Conservation (phyloP, 2,888 invertebrate species). For the Chloroclystis v-ata region DNA sequence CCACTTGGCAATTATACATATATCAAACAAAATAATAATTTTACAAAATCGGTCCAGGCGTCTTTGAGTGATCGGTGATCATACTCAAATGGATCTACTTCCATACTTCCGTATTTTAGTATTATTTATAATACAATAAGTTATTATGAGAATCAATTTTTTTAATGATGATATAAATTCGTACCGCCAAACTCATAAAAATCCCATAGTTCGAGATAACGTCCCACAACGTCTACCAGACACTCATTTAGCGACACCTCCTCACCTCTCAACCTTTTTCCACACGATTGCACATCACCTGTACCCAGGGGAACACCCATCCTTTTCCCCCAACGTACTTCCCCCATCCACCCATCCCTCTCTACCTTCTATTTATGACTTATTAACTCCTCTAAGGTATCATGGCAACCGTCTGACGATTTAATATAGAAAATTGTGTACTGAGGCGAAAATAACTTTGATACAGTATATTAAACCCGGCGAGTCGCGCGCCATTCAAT, state of each 20-base stretch:
- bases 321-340: constrained; percentile 39
- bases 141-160: no score
- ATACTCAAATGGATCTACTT: no score
- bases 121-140: no score
- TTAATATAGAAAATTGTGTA: constrained; percentile 77
- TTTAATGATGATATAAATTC: no score
- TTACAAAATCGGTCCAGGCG: no score
- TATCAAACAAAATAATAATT: no score
- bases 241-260: constrained; percentile 60
- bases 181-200: no score
- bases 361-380: constrained; percentile 71
- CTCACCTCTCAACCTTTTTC: constrained; percentile 68
- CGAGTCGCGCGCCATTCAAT: constrained; percentile 34
- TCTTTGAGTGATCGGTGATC: no score
- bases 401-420: constrained; percentile 72
- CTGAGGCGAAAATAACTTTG: constrained; percentile 58
- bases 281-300: constrained; percentile 69
- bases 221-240: constrained; percentile 31
- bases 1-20: no score
- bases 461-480: constrained; percentile 72
- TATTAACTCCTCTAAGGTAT: constrained; percentile 77
- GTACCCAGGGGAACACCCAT: constrained; percentile 58
- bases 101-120: no score
- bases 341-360: constrained; percentile 42
- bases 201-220: not conserved